phyloP scores from a whole-genome alignment of 2,113 vertebrate genomes.

The Anser cygnoides region DNA sequence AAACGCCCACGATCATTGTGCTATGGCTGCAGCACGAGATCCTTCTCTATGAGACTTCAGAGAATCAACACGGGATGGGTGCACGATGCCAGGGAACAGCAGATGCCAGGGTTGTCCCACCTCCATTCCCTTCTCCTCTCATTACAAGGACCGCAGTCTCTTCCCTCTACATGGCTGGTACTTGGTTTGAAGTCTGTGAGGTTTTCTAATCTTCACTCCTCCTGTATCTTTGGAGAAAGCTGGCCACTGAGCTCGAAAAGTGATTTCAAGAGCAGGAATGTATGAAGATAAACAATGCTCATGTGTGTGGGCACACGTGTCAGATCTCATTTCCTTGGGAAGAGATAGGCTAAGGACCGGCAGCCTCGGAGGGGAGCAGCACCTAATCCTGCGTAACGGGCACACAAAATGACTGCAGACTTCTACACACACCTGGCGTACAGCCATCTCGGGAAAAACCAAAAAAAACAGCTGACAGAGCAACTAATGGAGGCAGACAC shows the following conservation, averaged over 20 bases:
- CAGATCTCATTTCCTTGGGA: neutral
- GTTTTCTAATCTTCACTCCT: neutral
- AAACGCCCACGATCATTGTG: neutral
- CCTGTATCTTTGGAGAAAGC: neutral
- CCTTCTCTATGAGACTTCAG: neutral
- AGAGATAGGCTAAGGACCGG: neutral
- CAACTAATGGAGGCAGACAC: neutral
- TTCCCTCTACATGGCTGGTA: neutral
- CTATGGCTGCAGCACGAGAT: neutral
- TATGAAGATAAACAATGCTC: neutral
- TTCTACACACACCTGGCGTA: too few species aligned
- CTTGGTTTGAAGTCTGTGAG: neutral
- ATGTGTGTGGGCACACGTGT: too few species aligned
- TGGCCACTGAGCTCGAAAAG: neutral
- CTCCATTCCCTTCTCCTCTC: neutral
- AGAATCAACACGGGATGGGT: neutral
- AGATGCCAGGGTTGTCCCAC: neutral
- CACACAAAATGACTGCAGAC: neutral
- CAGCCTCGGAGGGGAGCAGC: neutral
- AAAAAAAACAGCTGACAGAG: neutral
- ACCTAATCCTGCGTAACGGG: neutral
- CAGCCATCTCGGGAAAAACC: neutral
- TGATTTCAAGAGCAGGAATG: neutral
- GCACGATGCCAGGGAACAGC: neutral
- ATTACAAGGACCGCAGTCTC: neutral